Conservation (phyloP, 2,797 vertebrate species). For the Pangasius djambal region DNA sequence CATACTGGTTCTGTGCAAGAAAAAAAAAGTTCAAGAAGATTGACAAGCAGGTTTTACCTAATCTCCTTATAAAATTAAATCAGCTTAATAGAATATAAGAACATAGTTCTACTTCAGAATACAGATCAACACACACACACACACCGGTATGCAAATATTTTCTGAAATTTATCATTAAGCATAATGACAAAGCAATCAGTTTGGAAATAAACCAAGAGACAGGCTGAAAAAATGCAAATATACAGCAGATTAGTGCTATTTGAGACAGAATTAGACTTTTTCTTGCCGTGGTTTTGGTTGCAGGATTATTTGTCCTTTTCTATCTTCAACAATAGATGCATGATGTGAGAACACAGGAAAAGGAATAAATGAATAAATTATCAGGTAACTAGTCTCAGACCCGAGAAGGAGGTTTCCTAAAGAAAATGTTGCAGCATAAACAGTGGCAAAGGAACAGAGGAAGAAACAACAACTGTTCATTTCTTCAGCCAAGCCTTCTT, state of each 20-base stretch:
- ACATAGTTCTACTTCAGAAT: conserved; percentile 2
- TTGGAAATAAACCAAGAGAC: neutral
- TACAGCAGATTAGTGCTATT: neutral
- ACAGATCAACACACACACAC: neutral
- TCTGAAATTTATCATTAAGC: neutral
- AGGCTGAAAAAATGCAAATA: neutral
- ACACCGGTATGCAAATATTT: neutral
- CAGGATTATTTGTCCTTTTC: neutral
- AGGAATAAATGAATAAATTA: neutral
- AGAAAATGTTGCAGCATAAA: neutral
- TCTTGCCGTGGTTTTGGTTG: neutral
- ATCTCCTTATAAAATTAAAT: conserved; percentile 27
- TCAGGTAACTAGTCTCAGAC: neutral
- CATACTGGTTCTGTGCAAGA: neutral
- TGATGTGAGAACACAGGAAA: neutral
- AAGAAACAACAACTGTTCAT: neutral
- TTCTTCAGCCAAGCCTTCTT: neutral
- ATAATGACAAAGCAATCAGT: neutral
- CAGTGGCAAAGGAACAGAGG: neutral
- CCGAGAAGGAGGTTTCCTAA: neutral
- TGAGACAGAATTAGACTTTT: neutral
- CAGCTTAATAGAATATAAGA: conserved; percentile 20
- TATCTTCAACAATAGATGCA: neutral
- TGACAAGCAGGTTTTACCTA: conserved; percentile 8
- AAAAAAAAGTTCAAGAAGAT: neutral